These are phyloP conservation scores for Cephalopachus bancanus DNA, from an alignment of 2,797 vertebrate genomes.

Conservation along the genomic window DNA sequence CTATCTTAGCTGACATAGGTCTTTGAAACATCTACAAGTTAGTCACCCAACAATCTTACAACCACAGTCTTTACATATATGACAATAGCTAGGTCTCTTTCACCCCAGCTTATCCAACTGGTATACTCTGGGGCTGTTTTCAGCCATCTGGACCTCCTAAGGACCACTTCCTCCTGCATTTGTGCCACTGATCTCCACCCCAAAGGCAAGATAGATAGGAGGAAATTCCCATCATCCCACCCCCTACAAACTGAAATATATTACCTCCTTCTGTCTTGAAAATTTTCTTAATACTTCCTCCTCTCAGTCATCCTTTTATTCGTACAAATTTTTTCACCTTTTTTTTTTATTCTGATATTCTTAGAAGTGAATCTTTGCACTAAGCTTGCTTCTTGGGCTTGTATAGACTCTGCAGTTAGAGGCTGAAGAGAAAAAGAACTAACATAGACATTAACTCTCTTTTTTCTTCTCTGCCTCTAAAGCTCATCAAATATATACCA, in stretches of 20 bases:
- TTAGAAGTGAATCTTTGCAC: slow-evolving; percentile 15
- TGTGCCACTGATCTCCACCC: not conserved
- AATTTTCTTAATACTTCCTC: not conserved
- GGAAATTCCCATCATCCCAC: not conserved
- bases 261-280: not conserved
- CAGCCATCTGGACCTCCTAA: not conserved
- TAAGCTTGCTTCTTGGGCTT: not conserved
- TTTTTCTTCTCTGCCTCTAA: slow-evolving; percentile 11
- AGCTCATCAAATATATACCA: not conserved
- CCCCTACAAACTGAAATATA: no score
- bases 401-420: slow-evolving; percentile 2
- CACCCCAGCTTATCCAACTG: not conserved
- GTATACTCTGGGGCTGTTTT: not conserved
- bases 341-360: not conserved
- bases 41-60: not conserved
- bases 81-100: not conserved
- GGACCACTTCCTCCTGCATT: not conserved
- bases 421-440: not conserved
- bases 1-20: not conserved
- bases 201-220: not conserved
- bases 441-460: not conserved
- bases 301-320: not conserved
- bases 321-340: not conserved
- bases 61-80: not conserved
- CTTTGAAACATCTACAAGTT: not conserved